Evolutionary conservation across 2,797 vertebrate genomes (phyloP).

Genomic region (Acrocephalus scirpaceus): DNA sequence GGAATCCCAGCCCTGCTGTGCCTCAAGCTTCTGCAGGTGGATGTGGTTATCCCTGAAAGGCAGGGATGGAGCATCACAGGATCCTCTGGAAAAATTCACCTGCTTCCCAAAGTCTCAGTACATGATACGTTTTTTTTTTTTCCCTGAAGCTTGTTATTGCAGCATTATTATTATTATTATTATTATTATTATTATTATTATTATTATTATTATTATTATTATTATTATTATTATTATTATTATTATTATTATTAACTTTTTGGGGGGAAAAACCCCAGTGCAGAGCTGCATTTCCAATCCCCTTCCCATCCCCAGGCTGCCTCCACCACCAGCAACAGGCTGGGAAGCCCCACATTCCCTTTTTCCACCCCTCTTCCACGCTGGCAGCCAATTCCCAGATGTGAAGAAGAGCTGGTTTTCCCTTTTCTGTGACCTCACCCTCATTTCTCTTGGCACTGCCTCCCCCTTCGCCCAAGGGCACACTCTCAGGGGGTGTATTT

Average conservation of each 20-base stretch:
- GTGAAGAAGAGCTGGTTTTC: neutral
- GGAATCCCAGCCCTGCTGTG: neutral
- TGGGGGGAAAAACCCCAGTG: neutral
- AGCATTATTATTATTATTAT: too few species aligned
- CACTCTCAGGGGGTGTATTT: accelerated
- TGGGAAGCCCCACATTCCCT: neutral
- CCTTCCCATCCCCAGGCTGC: neutral
- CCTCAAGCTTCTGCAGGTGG: neutral
- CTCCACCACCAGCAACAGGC: neutral
- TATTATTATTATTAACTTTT: neutral
- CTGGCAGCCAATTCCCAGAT: neutral
- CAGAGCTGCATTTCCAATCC: neutral
- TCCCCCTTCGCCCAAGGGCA: accelerated
- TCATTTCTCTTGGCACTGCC: accelerated
- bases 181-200: neutral
- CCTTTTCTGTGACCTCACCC: neutral
- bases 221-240: neutral
- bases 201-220: neutral
- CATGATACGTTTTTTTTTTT: neutral
- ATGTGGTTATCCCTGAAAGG: neutral
- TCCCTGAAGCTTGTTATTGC: neutral
- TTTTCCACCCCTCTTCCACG: accelerated
- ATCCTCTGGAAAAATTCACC: neutral
- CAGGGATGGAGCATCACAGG: accelerated
- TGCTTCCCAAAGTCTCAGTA: neutral